Evolutionary conservation across 2,113 vertebrate species (phyloP).

Genomic region (Potamarius usumacintae): DNA sequence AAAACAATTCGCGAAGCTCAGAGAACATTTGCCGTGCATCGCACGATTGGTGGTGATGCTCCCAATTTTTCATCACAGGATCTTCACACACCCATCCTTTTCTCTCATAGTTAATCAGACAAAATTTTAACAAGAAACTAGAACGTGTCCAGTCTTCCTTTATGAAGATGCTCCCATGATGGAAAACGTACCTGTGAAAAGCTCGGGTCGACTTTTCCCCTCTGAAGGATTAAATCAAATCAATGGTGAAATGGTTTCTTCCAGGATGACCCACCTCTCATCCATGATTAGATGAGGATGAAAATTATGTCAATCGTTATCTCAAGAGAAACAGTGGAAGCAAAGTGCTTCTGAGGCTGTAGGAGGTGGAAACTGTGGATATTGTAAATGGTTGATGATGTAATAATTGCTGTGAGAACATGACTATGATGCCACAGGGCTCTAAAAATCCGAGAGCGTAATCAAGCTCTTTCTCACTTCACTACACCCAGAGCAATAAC

Average conservation of each 20-base stretch:
- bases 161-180: no score
- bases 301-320: not conserved
- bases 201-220: not conserved
- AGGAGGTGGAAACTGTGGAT: not conserved
- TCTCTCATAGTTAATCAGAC: no score
- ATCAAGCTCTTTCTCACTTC: not conserved
- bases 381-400: not conserved
- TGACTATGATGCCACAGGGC: not conserved
- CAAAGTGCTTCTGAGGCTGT: not conserved
- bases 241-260: not conserved
- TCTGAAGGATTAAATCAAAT: not conserved
- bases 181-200: no score
- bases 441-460: not conserved
- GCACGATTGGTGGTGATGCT: no score
- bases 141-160: no score
- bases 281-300: not conserved
- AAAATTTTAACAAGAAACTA: no score
- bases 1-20: no score
- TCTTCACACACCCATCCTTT: no score
- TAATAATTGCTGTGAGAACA: not conserved
- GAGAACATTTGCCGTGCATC: no score
- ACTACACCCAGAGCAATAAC: constrained; percentile 10
- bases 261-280: not conserved
- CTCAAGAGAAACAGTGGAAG: not conserved
- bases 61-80: no score